A percentile compares a stretch with the other conserved stretches of the same genome.
Conservation (phyloP, 2,888 invertebrate species). For the Anagyrus pseudococci region DNA sequence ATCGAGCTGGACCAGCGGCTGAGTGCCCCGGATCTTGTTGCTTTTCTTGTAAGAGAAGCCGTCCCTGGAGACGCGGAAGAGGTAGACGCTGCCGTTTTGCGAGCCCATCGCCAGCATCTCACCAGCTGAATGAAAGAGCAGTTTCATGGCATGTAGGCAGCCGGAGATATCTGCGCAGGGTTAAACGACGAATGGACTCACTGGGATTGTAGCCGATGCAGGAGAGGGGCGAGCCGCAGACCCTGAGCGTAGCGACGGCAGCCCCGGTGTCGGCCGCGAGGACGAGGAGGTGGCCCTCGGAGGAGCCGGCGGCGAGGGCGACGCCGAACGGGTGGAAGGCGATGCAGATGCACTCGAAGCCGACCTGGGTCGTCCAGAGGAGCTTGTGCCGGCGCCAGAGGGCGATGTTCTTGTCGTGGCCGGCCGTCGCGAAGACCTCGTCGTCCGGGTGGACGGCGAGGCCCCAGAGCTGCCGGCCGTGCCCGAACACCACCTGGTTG, state of each 20-base stretch:
- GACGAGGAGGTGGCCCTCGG: conserved; percentile 86
- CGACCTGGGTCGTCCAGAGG: conserved; percentile 84
- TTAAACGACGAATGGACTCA: conserved; percentile 58
- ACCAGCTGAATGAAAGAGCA: conserved; percentile 70
- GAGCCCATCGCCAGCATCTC: conserved; percentile 88
- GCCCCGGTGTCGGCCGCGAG: conserved; percentile 87
- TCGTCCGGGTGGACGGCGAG: conserved; percentile 89
- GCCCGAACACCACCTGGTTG: conserved; percentile 86
- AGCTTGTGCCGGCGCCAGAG: conserved; percentile 90
- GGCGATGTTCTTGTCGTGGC: conserved; percentile 89
- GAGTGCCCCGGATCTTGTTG: conserved; percentile 85
- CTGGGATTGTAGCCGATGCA: conserved; percentile 89
- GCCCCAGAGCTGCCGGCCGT: conserved; percentile 86
- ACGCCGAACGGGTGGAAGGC: conserved; percentile 89
- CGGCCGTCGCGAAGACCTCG: conserved; percentile 90
- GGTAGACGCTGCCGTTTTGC: conserved; percentile 84
- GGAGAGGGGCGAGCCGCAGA: conserved; percentile 86
- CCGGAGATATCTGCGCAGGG: too few species aligned
- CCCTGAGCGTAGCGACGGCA: conserved; percentile 83
- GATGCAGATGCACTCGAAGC: conserved; percentile 87
- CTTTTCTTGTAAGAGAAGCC: conserved; percentile 90
- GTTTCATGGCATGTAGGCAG: too few species aligned
- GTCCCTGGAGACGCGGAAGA: conserved; percentile 85
- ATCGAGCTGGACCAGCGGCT: conserved; percentile 84
- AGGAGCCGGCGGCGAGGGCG: conserved; percentile 86